phyloP scores from a whole-genome alignment of 2,113 vertebrate genomes.

The Gopherus flavomarginatus region DNA sequence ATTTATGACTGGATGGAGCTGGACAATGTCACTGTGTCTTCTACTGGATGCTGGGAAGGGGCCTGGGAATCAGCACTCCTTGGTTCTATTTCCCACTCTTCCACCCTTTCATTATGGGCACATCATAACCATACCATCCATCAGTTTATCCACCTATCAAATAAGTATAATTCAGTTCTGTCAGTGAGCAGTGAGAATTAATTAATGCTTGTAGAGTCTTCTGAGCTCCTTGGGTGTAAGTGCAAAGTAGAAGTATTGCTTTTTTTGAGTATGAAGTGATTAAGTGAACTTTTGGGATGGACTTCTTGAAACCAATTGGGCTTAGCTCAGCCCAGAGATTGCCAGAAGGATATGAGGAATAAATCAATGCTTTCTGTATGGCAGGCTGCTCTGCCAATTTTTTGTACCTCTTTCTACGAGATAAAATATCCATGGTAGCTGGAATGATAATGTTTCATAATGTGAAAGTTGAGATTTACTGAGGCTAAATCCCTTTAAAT shows the following conservation, averaged over 20 bases:
- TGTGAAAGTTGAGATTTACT: background rate
- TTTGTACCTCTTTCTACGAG: background rate
- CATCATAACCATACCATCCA: background rate
- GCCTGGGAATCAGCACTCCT: background rate
- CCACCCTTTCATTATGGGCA: background rate
- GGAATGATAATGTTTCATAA: background rate
- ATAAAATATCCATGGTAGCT: background rate
- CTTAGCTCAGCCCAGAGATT: background rate
- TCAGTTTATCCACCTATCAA: background rate
- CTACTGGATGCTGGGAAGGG: rapidly evolving
- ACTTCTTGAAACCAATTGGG: background rate
- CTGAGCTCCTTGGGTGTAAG: background rate
- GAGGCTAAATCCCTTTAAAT: background rate
- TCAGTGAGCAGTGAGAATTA: conserved; percentile 2
- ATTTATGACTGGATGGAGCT: background rate
- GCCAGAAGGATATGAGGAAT: background rate
- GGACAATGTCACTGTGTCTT: background rate
- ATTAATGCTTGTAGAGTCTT: conserved; percentile 2
- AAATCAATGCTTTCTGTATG: rapidly evolving
- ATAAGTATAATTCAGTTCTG: background rate
- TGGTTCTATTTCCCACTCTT: background rate
- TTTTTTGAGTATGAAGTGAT: background rate
- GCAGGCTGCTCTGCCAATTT: background rate
- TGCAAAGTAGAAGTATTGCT: background rate
- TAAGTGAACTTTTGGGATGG: background rate